Conservation (phyloP, 2,797 vertebrate species). For the Diplodus puntazzo region DNA sequence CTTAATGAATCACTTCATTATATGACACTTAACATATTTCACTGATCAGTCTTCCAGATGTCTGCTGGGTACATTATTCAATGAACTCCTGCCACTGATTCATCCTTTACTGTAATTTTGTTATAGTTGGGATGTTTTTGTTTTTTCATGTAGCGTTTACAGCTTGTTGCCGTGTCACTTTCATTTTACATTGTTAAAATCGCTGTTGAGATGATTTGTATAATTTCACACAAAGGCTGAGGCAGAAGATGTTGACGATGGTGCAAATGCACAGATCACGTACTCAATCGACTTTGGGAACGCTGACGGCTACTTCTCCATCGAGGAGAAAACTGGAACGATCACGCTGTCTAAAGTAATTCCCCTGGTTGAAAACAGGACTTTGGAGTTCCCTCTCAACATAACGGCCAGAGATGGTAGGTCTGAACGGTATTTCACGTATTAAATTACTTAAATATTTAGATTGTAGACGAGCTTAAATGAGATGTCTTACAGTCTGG, state of each 20-base stretch:
- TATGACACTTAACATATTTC: not conserved
- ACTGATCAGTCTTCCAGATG: not conserved
- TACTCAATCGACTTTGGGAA: slow-evolving; percentile 84
- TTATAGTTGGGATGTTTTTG: not conserved
- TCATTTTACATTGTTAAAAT: not conserved
- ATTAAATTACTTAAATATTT: no score
- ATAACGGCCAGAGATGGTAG: slow-evolving; percentile 86
- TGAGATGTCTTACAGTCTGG: no score
- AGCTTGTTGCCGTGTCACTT: no score
- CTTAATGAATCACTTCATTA: not conserved
- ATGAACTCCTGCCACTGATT: not conserved
- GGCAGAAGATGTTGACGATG: slow-evolving; percentile 83
- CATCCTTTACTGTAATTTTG: not conserved
- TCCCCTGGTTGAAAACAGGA: slow-evolving; percentile 64
- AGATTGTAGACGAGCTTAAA: no score
- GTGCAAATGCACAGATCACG: slow-evolving; percentile 81
- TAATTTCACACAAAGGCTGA: slow-evolving; percentile 71
- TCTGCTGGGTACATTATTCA: not conserved
- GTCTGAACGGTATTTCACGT: not conserved
- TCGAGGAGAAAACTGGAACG: slow-evolving; percentile 75
- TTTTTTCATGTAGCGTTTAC: not conserved
- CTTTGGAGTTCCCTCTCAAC: slow-evolving; percentile 79
- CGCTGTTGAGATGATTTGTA: not conserved
- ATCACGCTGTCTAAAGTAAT: slow-evolving; percentile 78
- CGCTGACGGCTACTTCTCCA: slow-evolving; percentile 77